phyloP scores from a whole-genome alignment of 2,113 vertebrate genomes.

The Alaudala cheleensis region DNA sequence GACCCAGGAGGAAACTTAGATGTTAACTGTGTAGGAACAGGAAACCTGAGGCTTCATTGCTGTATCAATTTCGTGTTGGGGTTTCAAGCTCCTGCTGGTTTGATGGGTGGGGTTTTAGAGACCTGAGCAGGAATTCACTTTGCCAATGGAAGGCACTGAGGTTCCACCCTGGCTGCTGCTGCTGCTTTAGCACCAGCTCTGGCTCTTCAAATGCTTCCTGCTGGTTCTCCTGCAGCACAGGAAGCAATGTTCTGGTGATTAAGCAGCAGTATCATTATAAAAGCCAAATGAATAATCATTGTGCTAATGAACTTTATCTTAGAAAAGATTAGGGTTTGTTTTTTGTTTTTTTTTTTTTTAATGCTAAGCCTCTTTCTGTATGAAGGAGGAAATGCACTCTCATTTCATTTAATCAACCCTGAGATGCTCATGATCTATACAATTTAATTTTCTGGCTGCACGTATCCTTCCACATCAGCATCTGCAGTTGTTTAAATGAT shows the following conservation, averaged over 20 bases:
- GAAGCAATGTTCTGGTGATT: conserved; percentile 79
- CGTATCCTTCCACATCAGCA: conserved; percentile 4
- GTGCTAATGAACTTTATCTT: conserved; percentile 81
- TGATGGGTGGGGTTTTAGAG: conserved; percentile 32
- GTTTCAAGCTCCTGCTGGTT: conserved; percentile 50
- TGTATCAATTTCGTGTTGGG: conserved; percentile 50
- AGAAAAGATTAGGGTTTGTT: conserved; percentile 67
- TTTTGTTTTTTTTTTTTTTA: not conserved
- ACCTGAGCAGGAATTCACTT: conserved; percentile 48
- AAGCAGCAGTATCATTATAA: conserved; percentile 78
- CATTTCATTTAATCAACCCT: conserved; percentile 72
- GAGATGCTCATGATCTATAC: conserved; percentile 66
- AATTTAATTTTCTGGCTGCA: conserved; percentile 65
- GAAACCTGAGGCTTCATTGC: conserved; percentile 51
- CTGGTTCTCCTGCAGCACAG: conserved; percentile 69
- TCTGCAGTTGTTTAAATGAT: not conserved
- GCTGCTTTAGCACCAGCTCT: conserved; percentile 36
- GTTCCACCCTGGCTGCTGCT: conserved; percentile 18
- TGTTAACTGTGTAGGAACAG: conserved; percentile 46
- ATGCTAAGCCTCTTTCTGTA: conserved; percentile 70
- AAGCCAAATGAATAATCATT: conserved; percentile 80
- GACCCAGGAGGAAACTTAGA: conserved; percentile 42
- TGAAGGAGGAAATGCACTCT: conserved; percentile 74
- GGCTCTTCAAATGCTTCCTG: conserved; percentile 71
- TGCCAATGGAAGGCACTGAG: conserved; percentile 29